phyloP scores from a whole-genome alignment of 2,797 vertebrate species.

The Lithobates sylvaticus region DNA sequence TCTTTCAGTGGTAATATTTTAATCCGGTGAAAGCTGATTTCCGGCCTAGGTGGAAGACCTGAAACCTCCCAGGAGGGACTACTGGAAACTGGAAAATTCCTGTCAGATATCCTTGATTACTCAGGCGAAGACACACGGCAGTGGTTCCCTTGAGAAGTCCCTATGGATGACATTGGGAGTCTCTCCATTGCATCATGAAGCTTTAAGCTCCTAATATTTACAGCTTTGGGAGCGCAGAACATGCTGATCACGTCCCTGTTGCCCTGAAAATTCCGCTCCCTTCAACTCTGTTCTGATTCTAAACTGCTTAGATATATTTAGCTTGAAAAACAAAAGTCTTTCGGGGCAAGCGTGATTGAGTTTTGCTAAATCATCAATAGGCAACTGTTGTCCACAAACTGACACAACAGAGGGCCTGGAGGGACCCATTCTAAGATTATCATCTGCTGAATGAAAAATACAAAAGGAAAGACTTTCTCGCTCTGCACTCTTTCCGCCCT shows the following conservation, averaged over 20 bases:
- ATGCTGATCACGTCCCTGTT: constrained; percentile 33
- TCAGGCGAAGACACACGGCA: neutral
- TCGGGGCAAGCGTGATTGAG: constrained; percentile 41
- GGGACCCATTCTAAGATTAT: constrained; percentile 35
- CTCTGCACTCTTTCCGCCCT: constrained; percentile 33
- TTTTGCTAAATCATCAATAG: constrained; percentile 54
- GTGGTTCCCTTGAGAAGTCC: constrained; percentile 18
- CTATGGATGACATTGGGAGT: constrained; percentile 13
- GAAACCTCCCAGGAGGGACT: neutral
- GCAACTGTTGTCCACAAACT: constrained; percentile 46
- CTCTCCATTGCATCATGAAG: constrained; percentile 38
- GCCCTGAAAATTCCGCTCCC: constrained; percentile 31
- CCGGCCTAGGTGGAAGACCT: neutral
- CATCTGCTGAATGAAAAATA: constrained; percentile 46
- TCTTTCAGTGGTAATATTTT: neutral
- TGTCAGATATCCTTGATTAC: constrained; percentile 32
- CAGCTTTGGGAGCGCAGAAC: constrained; percentile 12
- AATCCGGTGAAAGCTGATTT: neutral
- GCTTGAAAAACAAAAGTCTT: constrained; percentile 37
- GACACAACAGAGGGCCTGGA: constrained; percentile 27
- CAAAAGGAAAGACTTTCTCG: constrained; percentile 44
- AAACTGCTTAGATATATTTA: constrained; percentile 42
- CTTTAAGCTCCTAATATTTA: constrained; percentile 41
- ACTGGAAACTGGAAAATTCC: neutral
- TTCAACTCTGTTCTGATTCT: constrained; percentile 1